These are phyloP conservation scores for Maniola hyperantus DNA, from an alignment of 2,888 invertebrate species.

Conservation along the genomic window DNA sequence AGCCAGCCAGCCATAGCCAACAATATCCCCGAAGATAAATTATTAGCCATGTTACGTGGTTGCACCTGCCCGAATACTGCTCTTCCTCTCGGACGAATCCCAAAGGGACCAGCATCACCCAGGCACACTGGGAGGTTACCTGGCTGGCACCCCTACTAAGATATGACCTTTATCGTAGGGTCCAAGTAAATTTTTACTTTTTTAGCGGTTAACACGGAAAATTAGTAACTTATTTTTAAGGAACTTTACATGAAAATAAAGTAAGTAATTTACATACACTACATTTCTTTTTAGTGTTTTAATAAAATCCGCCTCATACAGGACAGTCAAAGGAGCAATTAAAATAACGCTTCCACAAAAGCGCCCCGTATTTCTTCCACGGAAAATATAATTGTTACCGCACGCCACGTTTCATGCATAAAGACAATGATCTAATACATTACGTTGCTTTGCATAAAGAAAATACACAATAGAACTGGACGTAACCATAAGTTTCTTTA, in stretches of 20 bases:
- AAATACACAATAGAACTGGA: constrained; percentile 1
- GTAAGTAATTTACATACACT: not conserved
- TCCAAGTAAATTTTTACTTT: too few relatives aligned
- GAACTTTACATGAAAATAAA: not conserved
- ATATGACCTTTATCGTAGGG: too few relatives aligned
- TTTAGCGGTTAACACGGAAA: too few relatives aligned
- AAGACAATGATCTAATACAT: constrained; percentile 16
- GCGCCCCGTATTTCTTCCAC: constrained; percentile 15
- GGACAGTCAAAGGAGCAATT: constrained; percentile 20
- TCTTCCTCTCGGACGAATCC: too few relatives aligned
- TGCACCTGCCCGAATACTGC: too few relatives aligned
- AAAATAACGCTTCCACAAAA: constrained; percentile 17
- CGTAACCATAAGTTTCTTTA: not conserved
- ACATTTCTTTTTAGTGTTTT: constrained; percentile 10
- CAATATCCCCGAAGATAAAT: too few relatives aligned
- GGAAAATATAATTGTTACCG: constrained; percentile 16
- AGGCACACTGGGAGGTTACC: too few relatives aligned
- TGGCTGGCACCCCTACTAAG: too few relatives aligned
- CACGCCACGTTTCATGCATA: constrained; percentile 18
- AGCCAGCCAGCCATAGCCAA: too few relatives aligned
- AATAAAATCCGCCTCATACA: constrained; percentile 11
- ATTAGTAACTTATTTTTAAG: too few relatives aligned
- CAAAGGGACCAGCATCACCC: too few relatives aligned
- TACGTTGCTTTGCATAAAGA: constrained; percentile 10
- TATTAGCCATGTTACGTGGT: too few relatives aligned